Percentiles rank a stretch among this genome's conserved stretches.
Conservation (phyloP, 2,888 invertebrate species). For the Nephrotoma guestfalica region DNA sequence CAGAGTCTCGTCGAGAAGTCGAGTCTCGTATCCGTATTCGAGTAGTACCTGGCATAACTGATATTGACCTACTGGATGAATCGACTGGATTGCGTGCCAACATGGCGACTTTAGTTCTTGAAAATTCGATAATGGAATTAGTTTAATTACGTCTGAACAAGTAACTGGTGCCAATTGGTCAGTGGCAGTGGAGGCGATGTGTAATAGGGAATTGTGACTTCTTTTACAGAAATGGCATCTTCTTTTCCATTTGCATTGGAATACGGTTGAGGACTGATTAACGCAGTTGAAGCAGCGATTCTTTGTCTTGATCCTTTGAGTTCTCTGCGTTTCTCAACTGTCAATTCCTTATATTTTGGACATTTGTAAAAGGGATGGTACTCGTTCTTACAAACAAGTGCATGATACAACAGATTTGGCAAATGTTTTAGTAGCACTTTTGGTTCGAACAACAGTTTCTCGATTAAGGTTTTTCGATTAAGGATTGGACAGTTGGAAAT, state of each 20-base stretch:
- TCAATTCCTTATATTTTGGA: background rate
- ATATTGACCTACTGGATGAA: no score
- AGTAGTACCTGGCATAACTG: no score
- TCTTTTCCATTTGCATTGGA: background rate
- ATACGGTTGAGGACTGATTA: background rate
- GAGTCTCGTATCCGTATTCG: no score
- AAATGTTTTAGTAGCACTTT: background rate
- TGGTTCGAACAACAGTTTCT: background rate
- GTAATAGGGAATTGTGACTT: background rate
- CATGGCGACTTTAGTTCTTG: background rate
- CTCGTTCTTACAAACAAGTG: background rate
- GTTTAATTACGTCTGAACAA: background rate
- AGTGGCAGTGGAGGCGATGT: background rate
- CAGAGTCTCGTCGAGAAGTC: no score
- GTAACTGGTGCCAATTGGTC: background rate
- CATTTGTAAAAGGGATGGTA: background rate
- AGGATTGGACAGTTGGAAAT: no score
- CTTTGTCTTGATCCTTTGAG: background rate
- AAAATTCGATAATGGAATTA: background rate
- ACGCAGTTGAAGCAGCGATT: background rate
- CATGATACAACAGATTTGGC: background rate
- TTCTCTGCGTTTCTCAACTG: background rate
- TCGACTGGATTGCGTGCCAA: background rate
- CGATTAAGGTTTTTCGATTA: no score
- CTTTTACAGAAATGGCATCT: background rate